A percentile compares a stretch with the other conserved stretches of the same genome.
Conservation (phyloP, 2,113 vertebrate species). For the Maccullochella peelii region DNA sequence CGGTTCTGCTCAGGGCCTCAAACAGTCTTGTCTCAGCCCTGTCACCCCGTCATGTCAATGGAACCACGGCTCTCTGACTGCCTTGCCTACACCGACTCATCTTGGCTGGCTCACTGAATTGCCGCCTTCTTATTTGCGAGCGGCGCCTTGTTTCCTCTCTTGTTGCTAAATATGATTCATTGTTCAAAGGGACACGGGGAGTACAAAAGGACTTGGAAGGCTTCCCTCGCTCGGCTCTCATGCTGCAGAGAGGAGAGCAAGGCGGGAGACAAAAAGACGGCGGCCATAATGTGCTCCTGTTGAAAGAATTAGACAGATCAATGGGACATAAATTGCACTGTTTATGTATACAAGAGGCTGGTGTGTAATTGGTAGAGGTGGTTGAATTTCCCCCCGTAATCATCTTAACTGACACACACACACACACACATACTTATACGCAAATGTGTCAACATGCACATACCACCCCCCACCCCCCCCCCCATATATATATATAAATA, state of each 20-base stretch:
- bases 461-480: too few species aligned
- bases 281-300: constrained; percentile 49
- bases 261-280: constrained; percentile 56
- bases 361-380: constrained; percentile 66
- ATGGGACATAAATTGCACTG: constrained; percentile 60
- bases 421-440: constrained; percentile 10
- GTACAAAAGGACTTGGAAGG: constrained; percentile 66
- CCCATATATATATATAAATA: too few species aligned
- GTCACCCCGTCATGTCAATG: background rate
- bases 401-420: constrained; percentile 47
- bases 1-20: background rate
- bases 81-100: constrained; percentile 24
- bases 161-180: constrained; percentile 61
- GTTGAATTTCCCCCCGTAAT: constrained; percentile 50
- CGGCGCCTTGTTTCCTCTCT: constrained; percentile 37
- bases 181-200: constrained; percentile 68
- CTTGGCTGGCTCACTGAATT: constrained; percentile 36
- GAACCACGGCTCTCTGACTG: background rate
- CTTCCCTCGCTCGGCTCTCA: constrained; percentile 29
- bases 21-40: background rate
- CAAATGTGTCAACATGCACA: constrained; percentile 13
- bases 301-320: constrained; percentile 71
- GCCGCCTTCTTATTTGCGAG: constrained; percentile 42
- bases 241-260: constrained; percentile 47
- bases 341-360: constrained; percentile 64